These are phyloP conservation scores for Leucosticte australis DNA, from an alignment of 2,113 vertebrate species.

Conservation along the genomic window DNA sequence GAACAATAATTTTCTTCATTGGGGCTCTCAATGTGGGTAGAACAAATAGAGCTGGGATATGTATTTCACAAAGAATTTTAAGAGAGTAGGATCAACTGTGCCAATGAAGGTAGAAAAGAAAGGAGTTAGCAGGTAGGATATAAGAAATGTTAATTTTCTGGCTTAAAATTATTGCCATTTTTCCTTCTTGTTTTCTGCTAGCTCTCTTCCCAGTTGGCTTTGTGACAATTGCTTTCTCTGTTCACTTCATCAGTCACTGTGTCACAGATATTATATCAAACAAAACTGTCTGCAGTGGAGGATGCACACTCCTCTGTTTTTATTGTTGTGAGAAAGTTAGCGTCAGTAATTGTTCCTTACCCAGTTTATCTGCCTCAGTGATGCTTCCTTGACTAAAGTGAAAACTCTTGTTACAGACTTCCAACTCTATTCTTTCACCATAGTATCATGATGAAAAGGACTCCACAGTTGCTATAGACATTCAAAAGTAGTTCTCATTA, in stretches of 20 bases:
- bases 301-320: slow-evolving; percentile 10
- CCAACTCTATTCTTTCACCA: slow-evolving; percentile 17
- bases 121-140: not conserved
- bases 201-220: slow-evolving; percentile 2
- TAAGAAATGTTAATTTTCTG: slow-evolving; percentile 25
- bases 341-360: slow-evolving; percentile 37
- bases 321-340: slow-evolving; percentile 40
- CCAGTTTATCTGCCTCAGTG: slow-evolving; percentile 12
- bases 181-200: not conserved
- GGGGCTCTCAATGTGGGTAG: not conserved
- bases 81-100: not conserved
- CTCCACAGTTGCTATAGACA: not conserved
- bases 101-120: not conserved
- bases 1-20: not conserved
- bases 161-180: not conserved
- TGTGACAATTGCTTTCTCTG: slow-evolving; percentile 43
- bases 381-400: slow-evolving; percentile 5
- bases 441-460: not conserved
- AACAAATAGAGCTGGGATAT: not conserved
- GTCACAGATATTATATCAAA: not conserved
- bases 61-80: not conserved
- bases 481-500: slow-evolving; percentile 35
- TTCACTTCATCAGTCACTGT: slow-evolving; percentile 14
- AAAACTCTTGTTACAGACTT: slow-evolving; percentile 40
- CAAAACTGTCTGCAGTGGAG: slow-evolving; percentile 8